phyloP scores from a whole-genome alignment of 2,113 vertebrate genomes.

The Ariopsis seemanni region DNA sequence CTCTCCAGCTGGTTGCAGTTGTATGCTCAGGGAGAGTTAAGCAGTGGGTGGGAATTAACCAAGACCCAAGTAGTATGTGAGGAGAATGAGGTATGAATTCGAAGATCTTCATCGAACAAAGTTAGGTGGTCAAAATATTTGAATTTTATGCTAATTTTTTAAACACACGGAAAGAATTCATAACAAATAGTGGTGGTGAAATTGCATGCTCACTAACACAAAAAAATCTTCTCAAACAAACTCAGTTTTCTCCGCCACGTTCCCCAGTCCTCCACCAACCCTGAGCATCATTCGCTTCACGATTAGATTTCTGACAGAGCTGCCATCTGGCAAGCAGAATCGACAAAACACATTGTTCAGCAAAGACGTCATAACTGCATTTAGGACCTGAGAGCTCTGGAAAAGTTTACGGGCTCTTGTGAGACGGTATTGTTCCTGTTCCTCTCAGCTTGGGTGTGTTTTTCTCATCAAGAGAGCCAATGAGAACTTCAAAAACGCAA shows the following conservation, averaged over 20 bases:
- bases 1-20: neutral
- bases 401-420: neutral
- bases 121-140: neutral
- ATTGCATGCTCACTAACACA: neutral
- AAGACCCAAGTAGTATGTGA: neutral
- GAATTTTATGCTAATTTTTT: neutral
- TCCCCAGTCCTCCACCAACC: neutral
- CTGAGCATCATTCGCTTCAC: conserved; percentile 1
- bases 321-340: neutral
- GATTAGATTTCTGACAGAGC: neutral
- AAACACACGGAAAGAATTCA: neutral
- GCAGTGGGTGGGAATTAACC: neutral
- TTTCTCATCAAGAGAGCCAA: conserved; percentile 12
- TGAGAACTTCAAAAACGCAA: neutral
- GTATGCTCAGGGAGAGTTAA: neutral
- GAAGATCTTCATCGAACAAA: neutral
- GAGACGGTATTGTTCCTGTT: neutral
- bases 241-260: neutral
- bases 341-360: neutral
- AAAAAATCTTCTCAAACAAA: neutral
- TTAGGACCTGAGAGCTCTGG: conserved; percentile 3
- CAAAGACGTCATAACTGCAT: neutral
- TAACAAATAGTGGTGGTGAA: neutral
- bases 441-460: neutral
- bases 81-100: neutral